Evolutionary conservation across 2,797 vertebrate species (phyloP).

Genomic region (Sardinella longiceps): DNA sequence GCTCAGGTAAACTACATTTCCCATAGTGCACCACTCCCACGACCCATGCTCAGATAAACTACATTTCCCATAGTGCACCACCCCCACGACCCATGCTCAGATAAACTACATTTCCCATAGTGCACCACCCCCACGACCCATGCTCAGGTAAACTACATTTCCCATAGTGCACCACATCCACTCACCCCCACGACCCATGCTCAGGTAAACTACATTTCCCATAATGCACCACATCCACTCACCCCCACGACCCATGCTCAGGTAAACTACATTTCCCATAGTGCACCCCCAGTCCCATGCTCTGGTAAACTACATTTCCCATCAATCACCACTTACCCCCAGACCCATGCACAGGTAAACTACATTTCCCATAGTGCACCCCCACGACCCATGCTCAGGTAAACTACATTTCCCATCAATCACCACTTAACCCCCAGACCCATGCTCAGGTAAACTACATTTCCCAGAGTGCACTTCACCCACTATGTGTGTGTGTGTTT

Average conservation of each 20-base stretch:
- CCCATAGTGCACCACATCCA: neutral
- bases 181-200: too few species aligned
- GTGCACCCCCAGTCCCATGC: neutral
- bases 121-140: neutral
- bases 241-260: too few species aligned
- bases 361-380: too few species aligned
- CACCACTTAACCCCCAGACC: neutral
- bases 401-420: too few species aligned
- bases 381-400: neutral
- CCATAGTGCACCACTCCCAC: too few species aligned
- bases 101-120: neutral
- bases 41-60: neutral
- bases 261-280: constrained; percentile 58
- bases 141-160: neutral
- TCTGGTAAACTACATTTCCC: too few species aligned
- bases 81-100: neutral
- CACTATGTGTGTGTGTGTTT: neutral
- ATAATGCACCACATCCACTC: constrained; percentile 32
- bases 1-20: constrained; percentile 66
- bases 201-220: neutral
- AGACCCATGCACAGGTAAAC: neutral
- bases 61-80: too few species aligned
- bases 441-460: neutral
- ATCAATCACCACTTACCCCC: too few species aligned
- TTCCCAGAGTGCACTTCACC: too few species aligned